Percentiles rank a stretch among this genome's conserved stretches.
Conservation (phyloP, 2,797 vertebrate genomes). For the Phrynocephalus forsythii region DNA sequence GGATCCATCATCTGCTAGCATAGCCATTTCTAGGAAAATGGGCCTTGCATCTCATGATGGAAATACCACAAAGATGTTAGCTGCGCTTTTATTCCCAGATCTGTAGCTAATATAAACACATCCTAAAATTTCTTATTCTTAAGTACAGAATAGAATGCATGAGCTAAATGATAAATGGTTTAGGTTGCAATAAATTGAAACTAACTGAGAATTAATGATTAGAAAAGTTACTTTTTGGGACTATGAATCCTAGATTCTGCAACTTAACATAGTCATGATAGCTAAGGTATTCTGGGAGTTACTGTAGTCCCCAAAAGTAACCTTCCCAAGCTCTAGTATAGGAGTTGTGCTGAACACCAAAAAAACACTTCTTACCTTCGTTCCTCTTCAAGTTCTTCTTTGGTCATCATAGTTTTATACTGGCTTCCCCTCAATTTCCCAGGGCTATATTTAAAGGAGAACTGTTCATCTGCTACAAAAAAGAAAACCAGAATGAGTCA, state of each 20-base stretch:
- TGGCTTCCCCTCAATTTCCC: constrained; percentile 91
- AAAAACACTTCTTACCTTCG: constrained; percentile 82
- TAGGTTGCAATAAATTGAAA: not conserved
- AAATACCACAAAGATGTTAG: not conserved
- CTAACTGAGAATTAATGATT: constrained; percentile 5
- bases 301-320: no score
- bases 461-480: constrained; percentile 68
- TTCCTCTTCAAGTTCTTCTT: constrained; percentile 91
- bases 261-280: no score
- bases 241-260: no score
- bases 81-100: not conserved
- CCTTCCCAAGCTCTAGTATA: no score
- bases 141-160: not conserved
- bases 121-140: not conserved
- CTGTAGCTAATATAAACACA: not conserved
- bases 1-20: not conserved
- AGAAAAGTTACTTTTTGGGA: no score
- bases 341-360: constrained; percentile 20
- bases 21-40: not conserved
- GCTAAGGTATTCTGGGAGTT: no score
- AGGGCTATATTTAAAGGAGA: constrained; percentile 87
- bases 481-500: not conserved
- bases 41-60: not conserved
- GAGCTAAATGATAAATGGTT: rapidly evolving
- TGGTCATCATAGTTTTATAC: constrained; percentile 91